A percentile compares a stretch with the other conserved stretches of the same genome.
Conservation (phyloP, 2,797 vertebrate genomes). For the Eleutherodactylus coqui region DNA sequence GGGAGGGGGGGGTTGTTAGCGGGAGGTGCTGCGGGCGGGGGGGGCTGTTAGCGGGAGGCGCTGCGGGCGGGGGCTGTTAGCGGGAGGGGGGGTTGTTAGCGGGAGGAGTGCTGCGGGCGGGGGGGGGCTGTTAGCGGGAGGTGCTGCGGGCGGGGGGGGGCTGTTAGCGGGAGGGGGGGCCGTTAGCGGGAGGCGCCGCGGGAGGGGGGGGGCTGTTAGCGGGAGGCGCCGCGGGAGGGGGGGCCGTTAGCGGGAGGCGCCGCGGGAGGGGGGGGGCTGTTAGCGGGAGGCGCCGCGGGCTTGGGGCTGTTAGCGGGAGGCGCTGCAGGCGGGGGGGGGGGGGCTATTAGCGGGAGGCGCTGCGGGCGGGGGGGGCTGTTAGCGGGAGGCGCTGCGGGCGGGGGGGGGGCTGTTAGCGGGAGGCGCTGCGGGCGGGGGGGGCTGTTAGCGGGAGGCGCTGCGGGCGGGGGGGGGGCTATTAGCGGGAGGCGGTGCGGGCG, state of each 20-base stretch:
- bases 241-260: slow-evolving; percentile 62
- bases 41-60: slow-evolving; percentile 61
- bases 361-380: too few species aligned
- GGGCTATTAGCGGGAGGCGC: too few species aligned
- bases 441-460: too few species aligned
- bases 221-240: too few species aligned
- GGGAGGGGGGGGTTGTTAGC: slow-evolving; percentile 57
- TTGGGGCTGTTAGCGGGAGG: slow-evolving; percentile 46
- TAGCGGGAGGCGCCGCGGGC: slow-evolving; percentile 35
- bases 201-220: slow-evolving; percentile 59
- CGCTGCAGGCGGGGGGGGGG: too few species aligned
- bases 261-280: slow-evolving; percentile 46
- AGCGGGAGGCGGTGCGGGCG: slow-evolving; percentile 33
- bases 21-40: too few species aligned
- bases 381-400: slow-evolving; percentile 34
- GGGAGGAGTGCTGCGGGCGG: too few species aligned
- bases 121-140: slow-evolving; percentile 59
- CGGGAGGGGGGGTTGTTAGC: slow-evolving; percentile 58
- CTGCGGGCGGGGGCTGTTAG: slow-evolving; percentile 59
- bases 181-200: slow-evolving; percentile 62
- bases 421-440: too few species aligned
- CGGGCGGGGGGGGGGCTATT: too few species aligned
- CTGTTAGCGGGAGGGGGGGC: slow-evolving; percentile 59
- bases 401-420: slow-evolving; percentile 43
- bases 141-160: too few species aligned